A percentile compares a stretch with the other conserved stretches of the same genome.
Conservation (phyloP, 53 echinoderm and acorn worm genomes). For the Astropecten irregularis region DNA sequence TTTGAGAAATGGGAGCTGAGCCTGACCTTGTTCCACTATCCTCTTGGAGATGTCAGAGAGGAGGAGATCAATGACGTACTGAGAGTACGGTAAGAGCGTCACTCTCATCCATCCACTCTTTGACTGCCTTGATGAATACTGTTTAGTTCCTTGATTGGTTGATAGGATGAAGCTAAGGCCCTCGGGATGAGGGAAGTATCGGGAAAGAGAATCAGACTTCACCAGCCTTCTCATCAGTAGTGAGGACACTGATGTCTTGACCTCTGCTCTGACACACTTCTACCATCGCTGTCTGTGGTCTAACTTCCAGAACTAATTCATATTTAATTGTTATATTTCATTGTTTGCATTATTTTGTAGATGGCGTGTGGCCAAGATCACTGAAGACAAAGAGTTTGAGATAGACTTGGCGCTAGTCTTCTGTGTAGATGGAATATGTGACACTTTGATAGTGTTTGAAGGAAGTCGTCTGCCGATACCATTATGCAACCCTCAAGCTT, state of each 20-base stretch:
- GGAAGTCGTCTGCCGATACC: slow-evolving; percentile 44
- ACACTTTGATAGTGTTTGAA: slow-evolving; percentile 7
- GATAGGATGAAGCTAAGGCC: too few relatives aligned
- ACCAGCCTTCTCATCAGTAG: too few relatives aligned
- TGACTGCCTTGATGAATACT: background rate
- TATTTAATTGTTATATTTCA: too few relatives aligned
- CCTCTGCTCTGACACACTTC: too few relatives aligned
- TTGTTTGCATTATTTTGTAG: too few relatives aligned
- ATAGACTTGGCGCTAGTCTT: slow-evolving; percentile 23
- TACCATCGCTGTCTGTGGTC: too few relatives aligned
- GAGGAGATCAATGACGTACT: slow-evolving; percentile 29
- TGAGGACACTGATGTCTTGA: too few relatives aligned
- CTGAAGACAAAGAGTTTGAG: slow-evolving; percentile 38
- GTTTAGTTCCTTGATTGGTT: too few relatives aligned
- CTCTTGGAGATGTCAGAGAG: slow-evolving; percentile 29
- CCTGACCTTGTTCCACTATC: slow-evolving; percentile 38
- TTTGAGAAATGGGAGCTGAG: slow-evolving; percentile 48
- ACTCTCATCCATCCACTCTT: background rate
- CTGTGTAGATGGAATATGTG: slow-evolving; percentile 41
- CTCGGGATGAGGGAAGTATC: too few relatives aligned
- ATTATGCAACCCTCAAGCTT: slow-evolving; percentile 8
- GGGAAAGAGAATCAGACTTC: too few relatives aligned
- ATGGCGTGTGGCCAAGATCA: slow-evolving; percentile 51
- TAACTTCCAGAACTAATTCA: too few relatives aligned
- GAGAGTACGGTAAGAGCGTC: background rate